phyloP scores from a whole-genome alignment of 1,140 invertebrate species.

The Drosophila suzukii region DNA sequence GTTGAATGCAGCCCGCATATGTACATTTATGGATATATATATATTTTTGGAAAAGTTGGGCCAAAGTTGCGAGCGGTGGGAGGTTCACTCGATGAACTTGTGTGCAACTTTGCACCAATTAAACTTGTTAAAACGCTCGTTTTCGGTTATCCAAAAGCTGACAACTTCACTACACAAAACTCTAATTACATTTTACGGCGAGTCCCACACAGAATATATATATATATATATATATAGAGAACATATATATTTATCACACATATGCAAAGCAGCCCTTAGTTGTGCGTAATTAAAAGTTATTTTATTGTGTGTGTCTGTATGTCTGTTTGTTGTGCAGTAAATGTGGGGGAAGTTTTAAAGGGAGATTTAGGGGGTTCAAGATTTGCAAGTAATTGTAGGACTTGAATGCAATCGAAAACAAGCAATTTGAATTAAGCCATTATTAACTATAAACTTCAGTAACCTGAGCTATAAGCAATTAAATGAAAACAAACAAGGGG shows the following conservation, averaged over 20 bases:
- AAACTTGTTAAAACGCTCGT: slow-evolving; percentile 83
- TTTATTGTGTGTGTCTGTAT: slow-evolving; percentile 68
- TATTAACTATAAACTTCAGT: background rate
- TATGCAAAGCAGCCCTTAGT: slow-evolving; percentile 57
- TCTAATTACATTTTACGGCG: slow-evolving; percentile 80
- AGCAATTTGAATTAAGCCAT: background rate
- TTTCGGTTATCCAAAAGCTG: slow-evolving; percentile 81
- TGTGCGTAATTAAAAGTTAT: slow-evolving; percentile 82
- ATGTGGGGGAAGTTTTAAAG: background rate
- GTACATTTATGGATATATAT: background rate
- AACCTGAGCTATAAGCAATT: too few species aligned
- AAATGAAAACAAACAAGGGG: too few species aligned
- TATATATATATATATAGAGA: background rate
- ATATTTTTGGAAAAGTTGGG: slow-evolving; percentile 48
- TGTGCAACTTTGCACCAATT: slow-evolving; percentile 80
- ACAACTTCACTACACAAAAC: slow-evolving; percentile 80
- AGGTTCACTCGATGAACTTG: slow-evolving; percentile 66
- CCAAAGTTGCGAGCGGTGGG: slow-evolving; percentile 38
- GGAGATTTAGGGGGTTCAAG: background rate
- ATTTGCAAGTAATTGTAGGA: background rate
- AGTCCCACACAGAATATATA: slow-evolving; percentile 15
- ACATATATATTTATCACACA: slow-evolving; percentile 2
- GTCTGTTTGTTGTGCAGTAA: background rate
- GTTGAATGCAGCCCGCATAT: slow-evolving; percentile 12
- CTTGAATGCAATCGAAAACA: slow-evolving; percentile 1